Percentiles rank a stretch among this genome's conserved stretches.
Evolutionary conservation across 2,113 vertebrate genomes (phyloP).

Genomic region (Muscicapa adusta): DNA sequence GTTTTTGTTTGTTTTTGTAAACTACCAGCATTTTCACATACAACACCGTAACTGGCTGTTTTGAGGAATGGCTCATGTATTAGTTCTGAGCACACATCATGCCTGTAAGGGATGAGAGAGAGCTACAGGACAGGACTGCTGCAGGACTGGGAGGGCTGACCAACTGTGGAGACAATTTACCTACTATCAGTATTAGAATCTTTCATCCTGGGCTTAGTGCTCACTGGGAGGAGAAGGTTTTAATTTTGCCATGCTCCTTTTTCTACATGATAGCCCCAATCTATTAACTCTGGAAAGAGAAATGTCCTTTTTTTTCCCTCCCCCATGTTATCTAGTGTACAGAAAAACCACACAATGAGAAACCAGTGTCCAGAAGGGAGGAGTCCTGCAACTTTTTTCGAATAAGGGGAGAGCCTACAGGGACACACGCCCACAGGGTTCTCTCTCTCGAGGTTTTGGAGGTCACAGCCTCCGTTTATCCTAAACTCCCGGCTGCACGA

Average conservation of each 20-base stretch:
- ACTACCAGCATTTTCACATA: not conserved
- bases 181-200: not conserved
- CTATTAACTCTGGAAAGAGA: not conserved
- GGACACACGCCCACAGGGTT: rapidly evolving
- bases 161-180: not conserved
- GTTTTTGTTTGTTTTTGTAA: not conserved
- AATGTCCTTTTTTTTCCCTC: no score
- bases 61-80: not conserved
- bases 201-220: not conserved
- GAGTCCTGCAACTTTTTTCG: not conserved
- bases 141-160: not conserved
- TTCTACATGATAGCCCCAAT: not conserved
- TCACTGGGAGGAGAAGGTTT: not conserved
- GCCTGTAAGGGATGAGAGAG: not conserved
- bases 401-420: not conserved
- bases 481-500: rapidly evolving
- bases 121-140: not conserved
- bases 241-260: not conserved
- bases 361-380: not conserved
- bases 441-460: rapidly evolving
- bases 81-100: not conserved
- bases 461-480: rapidly evolving
- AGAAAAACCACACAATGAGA: not conserved
- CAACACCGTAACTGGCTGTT: not conserved
- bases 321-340: not conserved